Evolutionary conservation across 2,113 vertebrate genomes (phyloP), one percentile per base, ranked within the genome.

Genomic region (Vicugna pacos): DNA sequence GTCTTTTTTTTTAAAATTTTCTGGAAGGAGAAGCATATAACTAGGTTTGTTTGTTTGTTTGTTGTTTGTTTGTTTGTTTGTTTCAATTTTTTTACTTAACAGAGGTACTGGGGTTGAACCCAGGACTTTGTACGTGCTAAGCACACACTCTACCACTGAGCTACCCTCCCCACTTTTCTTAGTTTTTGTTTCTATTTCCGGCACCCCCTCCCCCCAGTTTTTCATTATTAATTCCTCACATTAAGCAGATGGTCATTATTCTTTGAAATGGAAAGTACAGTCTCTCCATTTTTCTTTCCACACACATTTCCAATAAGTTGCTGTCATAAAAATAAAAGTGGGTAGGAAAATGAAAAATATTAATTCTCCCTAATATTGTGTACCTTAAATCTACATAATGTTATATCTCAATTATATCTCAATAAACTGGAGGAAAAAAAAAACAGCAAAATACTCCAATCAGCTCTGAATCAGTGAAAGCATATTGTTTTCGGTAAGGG

Each of bases 181-280:
- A 28, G n/a, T 12, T 73, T 42, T 6, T 60, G 14, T 38, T 72
- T 42, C 35, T 4, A n/a, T 56, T 20, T 32, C 5, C 8, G 1
- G 0, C 3, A 13, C 13, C 2, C 4, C 8, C 30, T 14, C 16
- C 35, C 3, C 5, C 15, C 16, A 50, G 7, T 64, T 87, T 67
- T 58, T 16, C 54, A 75, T 30, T 6, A 81, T 50, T 60, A 84
- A 46, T 15, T 38, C 14, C 17, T 35, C 19, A 67, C 8, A 72
- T 52, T 67, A 48, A 50, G 6, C 16, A 67, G 4, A 56, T 75
- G 12, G 17, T n/a, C 17, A 30, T 62, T 92, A 77, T 75, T 77
- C 8, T 83, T 80, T 64, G 48, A 75, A 88, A 75, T 6, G 50
- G 30, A 75, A 85, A 76, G 60, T 16, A 20, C 2, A 26, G 17